Conservation (phyloP, 2,113 vertebrate genomes). For the Rhagologus leucostigma region DNA sequence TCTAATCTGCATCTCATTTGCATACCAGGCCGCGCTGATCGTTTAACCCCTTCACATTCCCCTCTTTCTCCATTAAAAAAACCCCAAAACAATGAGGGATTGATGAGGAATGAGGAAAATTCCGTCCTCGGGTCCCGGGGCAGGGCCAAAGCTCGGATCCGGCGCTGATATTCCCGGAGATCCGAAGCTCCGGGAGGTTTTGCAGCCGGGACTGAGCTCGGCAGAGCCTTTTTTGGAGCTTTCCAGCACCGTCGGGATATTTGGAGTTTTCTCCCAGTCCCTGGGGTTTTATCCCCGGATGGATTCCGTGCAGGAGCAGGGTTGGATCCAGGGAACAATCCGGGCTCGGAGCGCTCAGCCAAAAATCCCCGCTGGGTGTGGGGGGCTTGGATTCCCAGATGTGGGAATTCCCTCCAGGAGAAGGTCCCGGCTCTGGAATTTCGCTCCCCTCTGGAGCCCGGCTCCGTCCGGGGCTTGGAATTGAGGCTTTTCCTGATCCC, state of each 20-base stretch:
- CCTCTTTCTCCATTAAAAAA: not conserved
- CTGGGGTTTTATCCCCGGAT: not conserved
- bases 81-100: accelerated
- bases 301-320: not conserved
- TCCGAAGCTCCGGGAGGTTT: not conserved
- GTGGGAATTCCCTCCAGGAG: not conserved
- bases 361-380: not conserved
- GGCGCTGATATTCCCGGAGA: accelerated
- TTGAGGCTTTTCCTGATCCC: not conserved
- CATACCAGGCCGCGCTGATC: not conserved
- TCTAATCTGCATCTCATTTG: not conserved
- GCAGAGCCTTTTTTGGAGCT: not conserved
- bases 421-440: not conserved
- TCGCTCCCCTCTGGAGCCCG: not conserved
- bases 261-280: not conserved
- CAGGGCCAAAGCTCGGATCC: not conserved
- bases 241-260: not conserved
- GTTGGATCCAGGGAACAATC: not conserved
- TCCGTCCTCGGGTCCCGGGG: not conserved
- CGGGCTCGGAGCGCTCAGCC: not conserved
- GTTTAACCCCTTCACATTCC: not conserved
- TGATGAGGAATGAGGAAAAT: not conserved
- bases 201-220: not conserved
- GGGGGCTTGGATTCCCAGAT: not conserved
- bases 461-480: accelerated